phyloP scores from a whole-genome alignment of 2,888 invertebrate species.

The Coecobrya sp. region DNA sequence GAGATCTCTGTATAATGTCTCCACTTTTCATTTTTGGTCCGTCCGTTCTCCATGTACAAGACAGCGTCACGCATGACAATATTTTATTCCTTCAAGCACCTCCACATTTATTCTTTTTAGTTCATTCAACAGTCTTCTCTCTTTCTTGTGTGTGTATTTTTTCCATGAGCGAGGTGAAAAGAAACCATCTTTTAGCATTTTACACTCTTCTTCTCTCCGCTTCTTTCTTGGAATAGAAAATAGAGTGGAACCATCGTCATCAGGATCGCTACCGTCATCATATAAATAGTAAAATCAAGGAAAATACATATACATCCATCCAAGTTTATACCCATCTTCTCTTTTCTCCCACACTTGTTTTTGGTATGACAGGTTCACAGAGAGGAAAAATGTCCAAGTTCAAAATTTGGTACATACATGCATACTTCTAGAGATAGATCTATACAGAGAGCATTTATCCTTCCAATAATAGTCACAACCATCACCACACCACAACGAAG shows the following conservation, averaged over 20 bases:
- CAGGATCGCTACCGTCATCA: not conserved
- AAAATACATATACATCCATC: not conserved
- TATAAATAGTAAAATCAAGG: not conserved
- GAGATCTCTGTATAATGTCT: not conserved
- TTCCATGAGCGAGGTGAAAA: not conserved
- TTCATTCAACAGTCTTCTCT: constrained; percentile 51
- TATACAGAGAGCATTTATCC: not conserved
- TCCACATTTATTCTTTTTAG: not conserved
- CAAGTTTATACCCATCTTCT: not conserved
- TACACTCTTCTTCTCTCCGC: not conserved
- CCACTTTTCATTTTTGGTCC: not conserved
- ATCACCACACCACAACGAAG: not conserved
- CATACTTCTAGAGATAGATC: not conserved
- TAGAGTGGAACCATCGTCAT: not conserved
- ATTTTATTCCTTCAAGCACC: constrained; percentile 20
- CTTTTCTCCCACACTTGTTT: not conserved
- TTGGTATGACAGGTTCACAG: not conserved
- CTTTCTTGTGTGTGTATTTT: not conserved
- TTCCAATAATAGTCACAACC: not conserved
- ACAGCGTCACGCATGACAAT: constrained; percentile 34
- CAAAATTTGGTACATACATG: constrained; percentile 17
- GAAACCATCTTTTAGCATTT: not conserved
- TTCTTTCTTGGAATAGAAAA: constrained; percentile 17
- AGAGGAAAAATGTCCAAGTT: constrained; percentile 37
- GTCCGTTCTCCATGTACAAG: constrained; percentile 7